These are phyloP conservation scores for Synanthedon vespiformis DNA, from an alignment of 2,888 invertebrate genomes.

Conservation along the genomic window DNA sequence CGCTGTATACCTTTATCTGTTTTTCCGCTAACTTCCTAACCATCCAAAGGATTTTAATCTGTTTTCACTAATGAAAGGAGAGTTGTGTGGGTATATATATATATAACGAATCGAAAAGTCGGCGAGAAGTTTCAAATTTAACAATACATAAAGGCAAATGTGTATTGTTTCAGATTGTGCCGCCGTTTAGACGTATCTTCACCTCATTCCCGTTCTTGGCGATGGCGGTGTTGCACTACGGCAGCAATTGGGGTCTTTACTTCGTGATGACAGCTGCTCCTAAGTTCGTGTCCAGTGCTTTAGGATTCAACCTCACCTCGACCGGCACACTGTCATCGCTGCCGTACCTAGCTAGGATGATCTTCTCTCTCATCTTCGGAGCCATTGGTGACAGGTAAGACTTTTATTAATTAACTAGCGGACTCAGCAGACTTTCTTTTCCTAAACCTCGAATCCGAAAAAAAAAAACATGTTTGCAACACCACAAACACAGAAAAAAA, in stretches of 20 bases:
- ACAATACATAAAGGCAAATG: background rate
- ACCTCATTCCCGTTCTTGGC: conserved; percentile 78
- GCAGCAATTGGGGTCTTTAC: conserved; percentile 81
- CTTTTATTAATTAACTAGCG: background rate
- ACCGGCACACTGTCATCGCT: conserved; percentile 78
- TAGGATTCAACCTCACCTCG: conserved; percentile 78
- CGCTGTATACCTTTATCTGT: no score
- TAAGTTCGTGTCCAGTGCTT: conserved; percentile 77
- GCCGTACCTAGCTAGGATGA: conserved; percentile 78
- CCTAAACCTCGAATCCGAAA: no score
- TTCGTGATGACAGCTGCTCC: conserved; percentile 82
- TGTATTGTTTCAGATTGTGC: conserved; percentile 61
- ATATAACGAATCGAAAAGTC: no score
- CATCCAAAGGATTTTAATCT: no score
- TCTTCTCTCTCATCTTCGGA: conserved; percentile 80
- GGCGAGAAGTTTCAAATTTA: background rate
- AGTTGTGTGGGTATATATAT: background rate
- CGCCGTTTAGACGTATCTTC: conserved; percentile 74
- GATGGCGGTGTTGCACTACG: conserved; percentile 76
- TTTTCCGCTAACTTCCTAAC: no score
- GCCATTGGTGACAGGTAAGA: conserved; percentile 73
- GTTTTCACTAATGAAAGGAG: background rate
- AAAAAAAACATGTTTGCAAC: no score
- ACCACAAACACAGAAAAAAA: no score
- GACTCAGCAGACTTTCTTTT: no score